Evolutionary conservation across 2,888 invertebrate species (phyloP).

Genomic region (Eupsilia transversa): DNA sequence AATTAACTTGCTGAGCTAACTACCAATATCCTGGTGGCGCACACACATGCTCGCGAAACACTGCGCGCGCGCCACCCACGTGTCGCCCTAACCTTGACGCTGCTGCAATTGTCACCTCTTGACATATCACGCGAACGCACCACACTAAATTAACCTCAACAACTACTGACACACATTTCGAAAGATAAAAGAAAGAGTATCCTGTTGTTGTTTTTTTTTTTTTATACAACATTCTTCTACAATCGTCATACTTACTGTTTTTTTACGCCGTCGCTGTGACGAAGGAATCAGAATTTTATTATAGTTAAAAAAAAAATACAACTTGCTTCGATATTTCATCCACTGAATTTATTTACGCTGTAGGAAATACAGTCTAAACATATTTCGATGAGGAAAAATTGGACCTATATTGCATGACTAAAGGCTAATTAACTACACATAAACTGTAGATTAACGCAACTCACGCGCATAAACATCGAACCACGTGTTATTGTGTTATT

Average conservation of each 20-base stretch:
- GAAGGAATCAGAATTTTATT: not conserved
- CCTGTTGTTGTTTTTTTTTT: not conserved
- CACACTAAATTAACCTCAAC: conserved; percentile 27
- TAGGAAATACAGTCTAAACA: conserved; percentile 10
- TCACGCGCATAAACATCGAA: conserved; percentile 34
- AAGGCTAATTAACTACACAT: conserved; percentile 42
- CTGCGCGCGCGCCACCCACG: conserved; percentile 52
- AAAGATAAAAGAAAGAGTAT: not conserved
- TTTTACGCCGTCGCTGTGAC: not conserved
- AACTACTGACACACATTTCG: conserved; percentile 35
- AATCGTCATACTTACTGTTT: not conserved
- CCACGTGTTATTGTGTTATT: conserved; percentile 34
- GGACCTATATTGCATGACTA: conserved; percentile 10
- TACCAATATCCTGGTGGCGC: conserved; percentile 52
- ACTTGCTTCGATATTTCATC: not conserved
- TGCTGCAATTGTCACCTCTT: conserved; percentile 58
- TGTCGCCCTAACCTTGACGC: conserved; percentile 59
- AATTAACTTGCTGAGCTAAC: conserved; percentile 44
- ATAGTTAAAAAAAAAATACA: no score
- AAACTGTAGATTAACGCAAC: conserved; percentile 31
- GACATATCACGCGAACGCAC: conserved; percentile 37
- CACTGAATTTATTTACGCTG: not conserved
- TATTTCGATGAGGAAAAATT: conserved; percentile 41
- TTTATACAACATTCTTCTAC: not conserved
- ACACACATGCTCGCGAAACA: conserved; percentile 20